These are phyloP conservation scores for Equus quagga DNA, from an alignment of 2,113 vertebrate genomes.

Conservation along the genomic window DNA sequence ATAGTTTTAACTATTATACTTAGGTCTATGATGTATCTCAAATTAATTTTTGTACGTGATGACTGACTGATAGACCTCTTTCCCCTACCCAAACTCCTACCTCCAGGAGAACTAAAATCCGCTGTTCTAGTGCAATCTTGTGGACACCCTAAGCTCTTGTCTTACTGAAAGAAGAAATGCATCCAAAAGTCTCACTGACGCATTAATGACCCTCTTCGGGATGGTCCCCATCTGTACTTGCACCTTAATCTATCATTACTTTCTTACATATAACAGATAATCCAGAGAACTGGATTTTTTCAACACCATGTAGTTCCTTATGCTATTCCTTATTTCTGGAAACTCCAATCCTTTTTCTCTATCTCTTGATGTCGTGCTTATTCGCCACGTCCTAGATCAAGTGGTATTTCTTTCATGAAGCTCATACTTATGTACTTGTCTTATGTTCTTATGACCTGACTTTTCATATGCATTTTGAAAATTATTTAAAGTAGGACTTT, in stretches of 20 bases:
- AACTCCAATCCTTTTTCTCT: background rate
- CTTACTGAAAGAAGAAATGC: background rate
- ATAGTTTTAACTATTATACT: background rate
- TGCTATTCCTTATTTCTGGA: background rate
- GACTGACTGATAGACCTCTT: background rate
- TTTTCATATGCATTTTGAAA: background rate
- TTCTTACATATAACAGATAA: background rate
- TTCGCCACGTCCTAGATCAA: background rate
- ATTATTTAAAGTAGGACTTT: background rate
- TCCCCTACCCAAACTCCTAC: background rate
- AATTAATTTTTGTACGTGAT: background rate
- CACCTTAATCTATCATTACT: background rate
- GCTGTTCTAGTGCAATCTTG: background rate
- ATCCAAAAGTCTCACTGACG: accelerated
- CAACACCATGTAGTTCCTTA: background rate
- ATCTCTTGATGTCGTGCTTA: background rate
- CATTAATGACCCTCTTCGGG: background rate
- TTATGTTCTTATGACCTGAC: background rate
- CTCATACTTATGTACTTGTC: background rate
- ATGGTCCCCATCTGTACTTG: too few relatives aligned
- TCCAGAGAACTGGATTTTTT: background rate
- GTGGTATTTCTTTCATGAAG: background rate
- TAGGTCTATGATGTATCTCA: background rate
- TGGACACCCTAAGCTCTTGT: accelerated
- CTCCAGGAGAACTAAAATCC: background rate